Evolutionary conservation across 2,113 vertebrate species (phyloP).

Genomic region (Mesembrinibis cayennensis): DNA sequence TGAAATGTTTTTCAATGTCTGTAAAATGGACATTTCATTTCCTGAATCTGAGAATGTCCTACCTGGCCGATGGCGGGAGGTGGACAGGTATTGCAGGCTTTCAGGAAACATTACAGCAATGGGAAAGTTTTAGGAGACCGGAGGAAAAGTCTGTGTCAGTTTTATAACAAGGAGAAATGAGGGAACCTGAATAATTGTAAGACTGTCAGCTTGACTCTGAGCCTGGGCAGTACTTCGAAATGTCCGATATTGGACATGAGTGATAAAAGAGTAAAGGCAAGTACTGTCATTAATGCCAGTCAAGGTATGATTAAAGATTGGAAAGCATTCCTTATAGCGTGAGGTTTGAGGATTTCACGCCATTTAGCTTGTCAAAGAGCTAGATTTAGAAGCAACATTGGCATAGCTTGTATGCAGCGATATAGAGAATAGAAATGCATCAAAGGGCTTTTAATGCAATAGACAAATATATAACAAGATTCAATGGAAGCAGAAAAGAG

Average conservation of each 20-base stretch:
- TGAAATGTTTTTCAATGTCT: background rate
- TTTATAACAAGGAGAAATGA: constrained; percentile 1
- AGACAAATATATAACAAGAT: constrained; percentile 7
- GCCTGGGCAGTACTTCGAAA: background rate
- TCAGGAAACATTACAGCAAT: background rate
- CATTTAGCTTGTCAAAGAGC: constrained; percentile 36
- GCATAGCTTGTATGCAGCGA: background rate
- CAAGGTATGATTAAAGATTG: background rate
- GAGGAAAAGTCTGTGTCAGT: background rate
- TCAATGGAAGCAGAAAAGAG: background rate
- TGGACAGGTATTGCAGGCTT: background rate
- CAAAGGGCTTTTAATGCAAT: constrained; percentile 49
- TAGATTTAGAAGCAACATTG: constrained; percentile 29
- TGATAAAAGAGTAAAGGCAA: constrained; percentile 17
- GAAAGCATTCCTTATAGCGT: background rate
- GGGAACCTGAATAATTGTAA: background rate
- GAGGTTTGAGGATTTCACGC: background rate
- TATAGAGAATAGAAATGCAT: background rate
- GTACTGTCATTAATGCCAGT: constrained; percentile 8
- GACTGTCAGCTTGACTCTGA: background rate
- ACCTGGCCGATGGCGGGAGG: background rate
- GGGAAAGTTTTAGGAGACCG: background rate
- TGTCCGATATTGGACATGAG: background rate
- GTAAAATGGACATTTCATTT: background rate
- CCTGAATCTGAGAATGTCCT: background rate